Base-by-base conservation (phyloP, 1,140 invertebrate genomes). In the Listronotus bonariensis region DNA sequence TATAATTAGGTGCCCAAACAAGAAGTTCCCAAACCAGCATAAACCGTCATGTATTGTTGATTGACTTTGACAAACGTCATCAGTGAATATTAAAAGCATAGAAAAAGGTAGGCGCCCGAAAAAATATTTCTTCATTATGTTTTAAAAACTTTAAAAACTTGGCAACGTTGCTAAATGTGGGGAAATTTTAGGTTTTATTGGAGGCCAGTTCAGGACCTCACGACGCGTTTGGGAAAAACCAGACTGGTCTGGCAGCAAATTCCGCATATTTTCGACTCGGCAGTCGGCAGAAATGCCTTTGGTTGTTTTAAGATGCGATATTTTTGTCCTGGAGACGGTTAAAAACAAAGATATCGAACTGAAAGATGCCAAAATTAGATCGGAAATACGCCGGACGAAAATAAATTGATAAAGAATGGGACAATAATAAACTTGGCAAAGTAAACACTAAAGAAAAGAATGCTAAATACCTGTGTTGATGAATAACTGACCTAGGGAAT, bases 211-310 rank as follows among this genome's bases (percentile, higher is more conserved):
- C 55, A 55, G 46, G 48, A 54, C 58, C 42, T 31, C 45, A 57
- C 63, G 60, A 68, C 54, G 62, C 56, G 43, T 54, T 60, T 55
- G 70, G 70, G 61, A 72, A 72, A 72, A 70, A 70, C 70, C 15
- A 34, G 70, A 69, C 70, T 69, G 65, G 65, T 60, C 38, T 38
- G 43, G 26, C 57, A 48, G 46, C 59, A 45, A 72, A 72, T 72
- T 72, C 70, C 70, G 70, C 70, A 72, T 72, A 67, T 65, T 68
- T 72, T 63, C 46, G 26, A 14, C 36, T 32, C 49, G 43, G 58
- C 38, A 51, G 55, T 60, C 36, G 5, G 31, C 20, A 26, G 2
- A 26, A 11, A 61, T 12, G 18, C 14, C 41, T 26, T 11, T 51
- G 31, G 31, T 31, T 2, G 14, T 46, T 46, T 46, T 46, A 20